Percentiles rank a stretch among this genome's conserved stretches.
Conservation (phyloP, 2,113 vertebrate genomes). For the Arenaria interpres region DNA sequence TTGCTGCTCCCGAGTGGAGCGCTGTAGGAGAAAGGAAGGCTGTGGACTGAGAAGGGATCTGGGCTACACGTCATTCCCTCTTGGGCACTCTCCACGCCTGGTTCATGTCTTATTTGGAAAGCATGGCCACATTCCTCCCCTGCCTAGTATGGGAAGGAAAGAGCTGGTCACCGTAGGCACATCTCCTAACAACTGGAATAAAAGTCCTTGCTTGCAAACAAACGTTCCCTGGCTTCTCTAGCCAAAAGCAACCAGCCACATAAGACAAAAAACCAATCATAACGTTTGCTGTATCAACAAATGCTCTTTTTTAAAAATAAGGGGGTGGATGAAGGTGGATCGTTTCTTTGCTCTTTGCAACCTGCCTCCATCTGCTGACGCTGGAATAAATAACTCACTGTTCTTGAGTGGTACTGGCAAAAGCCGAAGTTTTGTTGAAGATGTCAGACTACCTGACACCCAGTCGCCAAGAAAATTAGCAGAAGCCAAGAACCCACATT, state of each 20-base stretch:
- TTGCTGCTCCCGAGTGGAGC: fast-evolving
- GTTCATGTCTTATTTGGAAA: background rate
- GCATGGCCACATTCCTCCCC: background rate
- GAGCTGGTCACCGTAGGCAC: background rate
- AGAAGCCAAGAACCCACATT: background rate
- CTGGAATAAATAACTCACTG: background rate
- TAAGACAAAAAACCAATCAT: background rate
- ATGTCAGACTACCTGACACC: background rate
- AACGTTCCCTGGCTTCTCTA: background rate
- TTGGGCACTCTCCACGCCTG: background rate
- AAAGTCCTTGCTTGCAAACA: background rate
- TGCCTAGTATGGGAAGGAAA: background rate
- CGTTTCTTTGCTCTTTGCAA: background rate
- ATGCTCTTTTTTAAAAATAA: background rate
- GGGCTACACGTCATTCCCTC: fast-evolving
- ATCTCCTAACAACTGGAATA: background rate
- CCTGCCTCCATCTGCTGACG: background rate
- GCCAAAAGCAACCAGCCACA: background rate
- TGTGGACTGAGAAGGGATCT: background rate
- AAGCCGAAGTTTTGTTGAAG: background rate
- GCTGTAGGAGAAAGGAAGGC: background rate
- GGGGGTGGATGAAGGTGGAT: background rate
- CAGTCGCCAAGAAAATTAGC: background rate
- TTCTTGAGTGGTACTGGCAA: background rate
- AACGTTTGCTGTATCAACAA: background rate